Base-by-base conservation (phyloP, 2,113 vertebrate genomes). In the Nothobranchius kuhntae region DNA sequence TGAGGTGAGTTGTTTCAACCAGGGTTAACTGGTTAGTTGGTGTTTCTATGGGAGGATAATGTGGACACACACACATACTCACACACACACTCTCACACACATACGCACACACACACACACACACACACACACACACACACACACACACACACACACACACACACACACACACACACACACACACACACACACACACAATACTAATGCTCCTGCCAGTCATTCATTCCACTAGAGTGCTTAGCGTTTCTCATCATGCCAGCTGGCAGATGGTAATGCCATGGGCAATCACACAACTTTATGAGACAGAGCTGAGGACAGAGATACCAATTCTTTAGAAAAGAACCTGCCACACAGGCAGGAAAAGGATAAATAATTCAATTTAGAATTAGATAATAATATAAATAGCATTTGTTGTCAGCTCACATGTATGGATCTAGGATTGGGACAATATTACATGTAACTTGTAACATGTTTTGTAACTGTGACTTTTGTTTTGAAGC, bases 201-300 rank as follows among this genome's bases (percentile, higher is more conserved):
- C 73, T 64, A 65, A 69, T 65, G 48, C 65, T 57, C 72, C 64
- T 61, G 81, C 85, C 81, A 75, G 36, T 83, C 79, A 84, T 73
- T 81, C 77, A 81, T 78, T 81, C 84, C 82, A 82, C 66, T 80
- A 82, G 85, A 86, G 74, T 80, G 87, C 87, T 80, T 85, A 89
- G 80, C 67, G 82, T 87, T 89, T 89, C 81, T 87, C 83, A 83
- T 86, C 67, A 54, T 79, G 71, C 77, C 75, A 63, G 78, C 78
- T 84, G 81, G 86, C 89, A 93, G 91, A 91, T 92, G 91, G 89
- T 87, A 76, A 91, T 88, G 86, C 81, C 86, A 86, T 84, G 87
- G 89, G 85, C 85, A 81, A 92, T 92, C 91, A 82, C 86, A 87
- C 87, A 79, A 79, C 83, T 91, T 92, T 83, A 91, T 89, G 87